phyloP scores from a whole-genome alignment of 23 tunicate species.

The Trididemnum nubilum region DNA sequence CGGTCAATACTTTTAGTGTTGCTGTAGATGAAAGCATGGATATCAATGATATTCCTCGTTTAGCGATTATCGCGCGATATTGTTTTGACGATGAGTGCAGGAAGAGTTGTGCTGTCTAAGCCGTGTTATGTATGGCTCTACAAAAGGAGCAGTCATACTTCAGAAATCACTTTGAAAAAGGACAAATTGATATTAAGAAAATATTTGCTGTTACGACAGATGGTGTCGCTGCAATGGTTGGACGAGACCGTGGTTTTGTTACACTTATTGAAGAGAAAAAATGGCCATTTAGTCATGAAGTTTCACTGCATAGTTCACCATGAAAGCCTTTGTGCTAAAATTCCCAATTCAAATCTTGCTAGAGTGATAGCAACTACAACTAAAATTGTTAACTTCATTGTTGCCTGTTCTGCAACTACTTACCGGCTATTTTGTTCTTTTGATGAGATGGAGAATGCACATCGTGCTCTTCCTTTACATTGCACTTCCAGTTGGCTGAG shows the following conservation, averaged over 20 bases:
- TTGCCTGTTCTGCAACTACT: slow-evolving; percentile 66
- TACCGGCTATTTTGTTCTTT: slow-evolving; percentile 66
- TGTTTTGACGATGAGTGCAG: slow-evolving; percentile 38
- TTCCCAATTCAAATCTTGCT: slow-evolving; percentile 48
- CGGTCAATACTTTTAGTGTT: slow-evolving; percentile 41
- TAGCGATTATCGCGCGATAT: slow-evolving; percentile 45
- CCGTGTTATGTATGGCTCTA: slow-evolving; percentile 35
- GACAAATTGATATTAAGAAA: slow-evolving; percentile 42
- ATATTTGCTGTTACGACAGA: slow-evolving; percentile 51
- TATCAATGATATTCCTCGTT: slow-evolving; percentile 48
- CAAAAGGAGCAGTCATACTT: slow-evolving; percentile 49
- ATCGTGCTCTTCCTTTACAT: slow-evolving; percentile 49
- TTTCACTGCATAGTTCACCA: slow-evolving; percentile 53
- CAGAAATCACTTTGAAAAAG: slow-evolving; percentile 32
- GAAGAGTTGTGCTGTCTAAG: slow-evolving; percentile 48
- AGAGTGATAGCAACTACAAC: slow-evolving; percentile 46
- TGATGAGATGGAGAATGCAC: slow-evolving; percentile 69
- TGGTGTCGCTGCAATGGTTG: slow-evolving; percentile 47
- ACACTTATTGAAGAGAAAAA: slow-evolving; percentile 44
- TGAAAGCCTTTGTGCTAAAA: slow-evolving; percentile 57
- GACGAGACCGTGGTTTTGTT: slow-evolving; percentile 60
- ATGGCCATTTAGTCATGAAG: slow-evolving; percentile 43
- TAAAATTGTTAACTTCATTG: slow-evolving; percentile 49
- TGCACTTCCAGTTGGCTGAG: slow-evolving; percentile 43
- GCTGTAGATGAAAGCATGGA: slow-evolving; percentile 46